phyloP scores from a whole-genome alignment of 1,140 invertebrate genomes.

The Lucilia sericata region DNA sequence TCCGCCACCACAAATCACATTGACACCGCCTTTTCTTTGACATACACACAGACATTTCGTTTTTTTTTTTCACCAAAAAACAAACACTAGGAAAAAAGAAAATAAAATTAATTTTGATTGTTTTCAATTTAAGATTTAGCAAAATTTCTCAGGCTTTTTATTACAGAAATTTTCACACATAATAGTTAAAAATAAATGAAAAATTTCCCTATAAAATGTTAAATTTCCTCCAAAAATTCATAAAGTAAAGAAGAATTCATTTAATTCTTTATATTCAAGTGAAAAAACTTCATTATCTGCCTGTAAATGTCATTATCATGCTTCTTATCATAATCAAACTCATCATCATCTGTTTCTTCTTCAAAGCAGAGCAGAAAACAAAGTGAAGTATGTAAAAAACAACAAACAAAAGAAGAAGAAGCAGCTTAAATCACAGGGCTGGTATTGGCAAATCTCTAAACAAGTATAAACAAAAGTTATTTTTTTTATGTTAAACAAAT shows the following conservation, averaged over 20 bases:
- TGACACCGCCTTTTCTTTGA: constrained; percentile 24
- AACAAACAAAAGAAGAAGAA: not conserved
- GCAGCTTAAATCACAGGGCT: too few species aligned
- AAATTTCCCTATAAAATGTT: not conserved
- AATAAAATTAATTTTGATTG: too few species aligned
- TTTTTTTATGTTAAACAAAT: too few species aligned
- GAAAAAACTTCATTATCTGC: not conserved
- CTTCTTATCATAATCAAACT: not conserved
- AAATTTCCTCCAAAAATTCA: not conserved
- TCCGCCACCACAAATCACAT: not conserved
- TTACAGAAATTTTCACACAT: too few species aligned
- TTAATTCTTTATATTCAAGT: not conserved
- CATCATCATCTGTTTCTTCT: not conserved
- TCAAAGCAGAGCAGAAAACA: not conserved
- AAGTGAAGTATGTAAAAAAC: not conserved
- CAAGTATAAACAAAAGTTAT: too few species aligned
- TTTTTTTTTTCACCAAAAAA: too few species aligned
- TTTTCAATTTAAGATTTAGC: too few species aligned
- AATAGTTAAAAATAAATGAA: too few species aligned
- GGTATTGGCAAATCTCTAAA: too few species aligned
- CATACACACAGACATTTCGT: not conserved
- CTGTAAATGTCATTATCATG: constrained; percentile 5
- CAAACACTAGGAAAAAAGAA: too few species aligned
- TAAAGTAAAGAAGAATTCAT: too few species aligned
- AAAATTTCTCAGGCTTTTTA: too few species aligned